A percentile compares a stretch with the other conserved stretches of the same genome.
phyloP scores from a whole-genome alignment of 1,140 invertebrate genomes.

The Scylla paramamosain region DNA sequence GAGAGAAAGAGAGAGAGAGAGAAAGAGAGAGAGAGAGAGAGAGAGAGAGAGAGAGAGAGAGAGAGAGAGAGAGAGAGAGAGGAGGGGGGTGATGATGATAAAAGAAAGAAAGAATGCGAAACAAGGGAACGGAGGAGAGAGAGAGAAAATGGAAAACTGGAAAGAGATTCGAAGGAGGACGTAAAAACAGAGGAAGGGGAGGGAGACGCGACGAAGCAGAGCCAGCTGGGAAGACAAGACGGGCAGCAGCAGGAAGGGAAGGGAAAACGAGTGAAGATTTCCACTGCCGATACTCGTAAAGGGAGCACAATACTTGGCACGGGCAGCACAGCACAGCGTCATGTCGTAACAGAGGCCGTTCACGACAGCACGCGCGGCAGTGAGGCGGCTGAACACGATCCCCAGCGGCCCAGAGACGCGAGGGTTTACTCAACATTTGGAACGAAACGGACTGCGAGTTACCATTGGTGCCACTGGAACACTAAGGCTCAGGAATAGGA shows the following conservation, averaged over 20 bases:
- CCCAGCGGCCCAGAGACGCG: too few relatives aligned
- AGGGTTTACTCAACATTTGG: too few relatives aligned
- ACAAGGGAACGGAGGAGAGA: background rate
- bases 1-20: background rate
- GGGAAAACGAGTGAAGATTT: slow-evolving; percentile 8
- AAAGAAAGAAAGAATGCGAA: background rate
- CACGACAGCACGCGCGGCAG: background rate
- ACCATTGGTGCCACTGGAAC: too few relatives aligned
- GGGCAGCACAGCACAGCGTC: background rate
- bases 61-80: background rate
- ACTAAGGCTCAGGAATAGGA: too few relatives aligned
- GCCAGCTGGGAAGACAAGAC: background rate
- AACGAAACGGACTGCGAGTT: too few relatives aligned
- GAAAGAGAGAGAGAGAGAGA: background rate
- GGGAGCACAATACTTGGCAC: background rate
- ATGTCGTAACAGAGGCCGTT: background rate
- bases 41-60: background rate
- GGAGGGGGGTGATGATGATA: background rate
- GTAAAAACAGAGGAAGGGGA: background rate
- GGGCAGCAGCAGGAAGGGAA: background rate
- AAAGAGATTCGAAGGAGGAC: background rate
- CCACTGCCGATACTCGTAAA: background rate
- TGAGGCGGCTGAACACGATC: too few relatives aligned
- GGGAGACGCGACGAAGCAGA: background rate
- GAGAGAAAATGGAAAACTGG: background rate